Evolutionary conservation across 2,797 vertebrate species (phyloP).

Genomic region (Eptatretus atami): DNA sequence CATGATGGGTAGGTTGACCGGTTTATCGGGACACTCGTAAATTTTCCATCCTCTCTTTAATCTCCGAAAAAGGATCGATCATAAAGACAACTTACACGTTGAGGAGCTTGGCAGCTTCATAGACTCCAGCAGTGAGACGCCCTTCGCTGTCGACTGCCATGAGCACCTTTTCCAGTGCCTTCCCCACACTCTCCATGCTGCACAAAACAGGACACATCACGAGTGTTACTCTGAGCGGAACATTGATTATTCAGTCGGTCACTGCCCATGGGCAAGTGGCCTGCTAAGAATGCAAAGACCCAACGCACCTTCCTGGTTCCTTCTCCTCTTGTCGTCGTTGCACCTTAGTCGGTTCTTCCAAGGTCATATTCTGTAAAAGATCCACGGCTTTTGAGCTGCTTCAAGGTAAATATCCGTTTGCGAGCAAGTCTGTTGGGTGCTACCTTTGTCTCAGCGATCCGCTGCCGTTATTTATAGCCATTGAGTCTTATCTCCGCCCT

Average conservation of each 20-base stretch:
- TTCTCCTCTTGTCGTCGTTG: slow-evolving; percentile 33
- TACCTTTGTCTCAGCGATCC: too few relatives aligned
- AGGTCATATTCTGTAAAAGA: slow-evolving; percentile 29
- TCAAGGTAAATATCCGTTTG: too few relatives aligned
- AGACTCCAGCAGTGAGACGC: slow-evolving; percentile 60
- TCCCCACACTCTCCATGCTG: slow-evolving; percentile 60
- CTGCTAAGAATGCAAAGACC: background rate
- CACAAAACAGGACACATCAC: background rate
- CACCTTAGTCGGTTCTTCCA: slow-evolving; percentile 44
- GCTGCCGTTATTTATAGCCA: too few relatives aligned
- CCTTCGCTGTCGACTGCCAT: slow-evolving; percentile 51
- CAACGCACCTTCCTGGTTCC: background rate
- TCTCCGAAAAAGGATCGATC: background rate
- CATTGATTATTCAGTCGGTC: too few relatives aligned
- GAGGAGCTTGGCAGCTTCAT: slow-evolving; percentile 70
- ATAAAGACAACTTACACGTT: slow-evolving; percentile 35
- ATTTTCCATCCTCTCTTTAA: background rate
- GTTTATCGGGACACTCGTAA: background rate
- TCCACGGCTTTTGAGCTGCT: too few relatives aligned
- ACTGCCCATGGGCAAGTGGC: too few relatives aligned
- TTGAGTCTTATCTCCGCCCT: too few relatives aligned
- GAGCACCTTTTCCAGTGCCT: slow-evolving; percentile 52
- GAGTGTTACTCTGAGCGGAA: background rate
- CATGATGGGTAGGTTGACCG: background rate
- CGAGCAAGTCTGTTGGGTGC: too few relatives aligned